Conservation (phyloP, 2,797 vertebrate genomes). For the Lithobates sylvaticus region DNA sequence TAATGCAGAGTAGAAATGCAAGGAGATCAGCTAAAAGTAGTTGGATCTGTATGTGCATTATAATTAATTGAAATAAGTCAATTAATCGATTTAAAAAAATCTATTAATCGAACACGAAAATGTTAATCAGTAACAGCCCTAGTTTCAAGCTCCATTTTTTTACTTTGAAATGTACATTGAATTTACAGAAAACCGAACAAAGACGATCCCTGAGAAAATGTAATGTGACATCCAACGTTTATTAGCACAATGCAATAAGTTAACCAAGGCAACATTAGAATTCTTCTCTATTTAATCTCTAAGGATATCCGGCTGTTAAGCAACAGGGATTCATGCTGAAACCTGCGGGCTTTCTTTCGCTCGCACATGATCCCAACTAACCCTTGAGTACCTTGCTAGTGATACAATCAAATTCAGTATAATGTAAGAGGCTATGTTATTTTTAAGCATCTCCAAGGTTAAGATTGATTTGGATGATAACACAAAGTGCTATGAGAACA, state of each 20-base stretch:
- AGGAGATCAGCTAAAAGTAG: too few species aligned
- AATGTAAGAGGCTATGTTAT: conserved; percentile 20
- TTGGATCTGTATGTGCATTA: too few species aligned
- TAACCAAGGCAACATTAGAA: conserved; percentile 47
- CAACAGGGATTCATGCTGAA: conserved; percentile 26
- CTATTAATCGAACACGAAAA: too few species aligned
- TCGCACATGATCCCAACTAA: conserved; percentile 37
- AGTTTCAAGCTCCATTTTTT: not conserved
- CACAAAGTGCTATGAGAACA: too few species aligned
- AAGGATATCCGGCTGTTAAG: conserved; percentile 39
- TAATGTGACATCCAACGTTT: conserved; percentile 36
- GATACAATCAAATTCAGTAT: conserved; percentile 16
- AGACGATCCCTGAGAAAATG: conserved; percentile 34
- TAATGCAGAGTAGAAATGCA: too few species aligned
- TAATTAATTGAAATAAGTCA: too few species aligned
- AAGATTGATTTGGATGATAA: conserved; percentile 43
- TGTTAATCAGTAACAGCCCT: too few species aligned
- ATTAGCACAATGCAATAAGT: conserved; percentile 52
- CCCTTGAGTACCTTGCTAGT: conserved; percentile 13
- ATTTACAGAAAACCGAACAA: conserved; percentile 29
- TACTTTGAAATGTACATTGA: conserved; percentile 18
- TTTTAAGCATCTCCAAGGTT: conserved; percentile 6
- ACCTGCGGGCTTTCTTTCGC: conserved; percentile 44
- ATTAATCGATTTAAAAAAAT: too few species aligned
- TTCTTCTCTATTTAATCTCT: conserved; percentile 39